Evolutionary conservation across 1,140 invertebrate species (phyloP), one percentile per base, ranked within the genome.

Genomic region (Drosophila sturtevanti): DNA sequence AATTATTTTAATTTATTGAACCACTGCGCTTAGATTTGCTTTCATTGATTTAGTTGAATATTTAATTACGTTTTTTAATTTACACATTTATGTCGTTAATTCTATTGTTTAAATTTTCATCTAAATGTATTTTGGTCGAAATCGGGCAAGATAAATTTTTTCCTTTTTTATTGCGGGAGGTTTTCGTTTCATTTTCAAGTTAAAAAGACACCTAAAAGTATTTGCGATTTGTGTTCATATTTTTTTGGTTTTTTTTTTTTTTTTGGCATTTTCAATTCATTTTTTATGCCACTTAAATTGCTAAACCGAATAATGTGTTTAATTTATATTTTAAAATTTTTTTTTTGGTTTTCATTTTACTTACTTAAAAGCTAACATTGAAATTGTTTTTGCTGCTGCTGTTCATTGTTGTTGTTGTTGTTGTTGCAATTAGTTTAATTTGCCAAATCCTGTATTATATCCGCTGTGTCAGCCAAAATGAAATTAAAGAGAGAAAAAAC

Each of bases 371-470:
- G 68, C 71, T 81, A 81, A 81, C 75, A 58, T 87, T 64, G 71
- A 81, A 85, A 74, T 74, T 58, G 59, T 14, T 71, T 9, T 60
- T 68, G 55, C 24, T 59, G 31, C 18, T 63, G 10, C 60, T 59
- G 62, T 21, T 11, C 14, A 21, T 65, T 61, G 51, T 51, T 73
- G 66, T 38, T 60, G 27, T 18, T 74, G 72, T 67, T 69, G 77
- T 69, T 82, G 73, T 48, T 21, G 72, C 84, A 82, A 89, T 89
- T 87, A 77, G 84, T 82, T 89, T 89, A 89, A 89, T 89, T 89
- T 82, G 84, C 84, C 77, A 89, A 89, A 89, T 89, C 84, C 84
- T 89, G 84, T 89, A 89, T 89, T 66, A 89, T 89, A 76, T 89
- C 84, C 72, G 84, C 82, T 86, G 82, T 68, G 41, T 48, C 41